These are phyloP conservation scores for Nineta flava DNA, from an alignment of 2,888 invertebrate genomes.

Conservation along the genomic window DNA sequence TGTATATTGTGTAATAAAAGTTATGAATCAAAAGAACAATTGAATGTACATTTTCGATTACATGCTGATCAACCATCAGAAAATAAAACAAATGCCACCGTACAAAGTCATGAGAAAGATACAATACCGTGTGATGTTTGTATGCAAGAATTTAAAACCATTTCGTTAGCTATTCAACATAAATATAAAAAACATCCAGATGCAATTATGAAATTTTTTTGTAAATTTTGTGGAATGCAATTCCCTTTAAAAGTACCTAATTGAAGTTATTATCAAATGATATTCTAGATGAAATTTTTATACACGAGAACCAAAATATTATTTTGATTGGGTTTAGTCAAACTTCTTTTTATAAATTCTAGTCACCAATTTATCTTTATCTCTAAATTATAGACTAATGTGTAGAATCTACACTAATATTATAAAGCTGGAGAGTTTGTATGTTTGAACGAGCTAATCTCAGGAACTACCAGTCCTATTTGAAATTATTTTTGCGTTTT, in stretches of 20 bases:
- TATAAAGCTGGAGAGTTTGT: too few relatives aligned
- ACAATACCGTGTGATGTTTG: conserved; percentile 42
- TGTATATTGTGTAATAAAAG: conserved; percentile 13
- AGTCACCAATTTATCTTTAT: too few relatives aligned
- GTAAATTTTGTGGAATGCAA: conserved; percentile 49
- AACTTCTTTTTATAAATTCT: too few relatives aligned
- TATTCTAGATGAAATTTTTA: not conserved
- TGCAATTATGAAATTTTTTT: conserved; percentile 44
- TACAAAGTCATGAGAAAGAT: conserved; percentile 19
- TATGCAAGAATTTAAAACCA: conserved; percentile 35
- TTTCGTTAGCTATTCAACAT: conserved; percentile 48
- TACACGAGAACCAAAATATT: too few relatives aligned
- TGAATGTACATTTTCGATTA: conserved; percentile 45
- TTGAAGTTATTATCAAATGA: too few relatives aligned
- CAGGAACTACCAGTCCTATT: too few relatives aligned
- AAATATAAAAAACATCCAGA: conserved; percentile 48
- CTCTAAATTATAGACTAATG: too few relatives aligned
- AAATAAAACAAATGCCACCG: conserved; percentile 9
- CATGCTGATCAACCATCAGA: conserved; percentile 36
- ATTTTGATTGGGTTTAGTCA: too few relatives aligned
- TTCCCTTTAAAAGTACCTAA: conserved; percentile 45
- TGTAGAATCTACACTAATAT: too few relatives aligned
- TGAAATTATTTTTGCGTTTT: too few relatives aligned
- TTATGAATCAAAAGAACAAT: conserved; percentile 30
- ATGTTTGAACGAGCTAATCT: too few relatives aligned